Base-by-base conservation (phyloP, 2,113 vertebrate genomes). In the Lynx canadensis region DNA sequence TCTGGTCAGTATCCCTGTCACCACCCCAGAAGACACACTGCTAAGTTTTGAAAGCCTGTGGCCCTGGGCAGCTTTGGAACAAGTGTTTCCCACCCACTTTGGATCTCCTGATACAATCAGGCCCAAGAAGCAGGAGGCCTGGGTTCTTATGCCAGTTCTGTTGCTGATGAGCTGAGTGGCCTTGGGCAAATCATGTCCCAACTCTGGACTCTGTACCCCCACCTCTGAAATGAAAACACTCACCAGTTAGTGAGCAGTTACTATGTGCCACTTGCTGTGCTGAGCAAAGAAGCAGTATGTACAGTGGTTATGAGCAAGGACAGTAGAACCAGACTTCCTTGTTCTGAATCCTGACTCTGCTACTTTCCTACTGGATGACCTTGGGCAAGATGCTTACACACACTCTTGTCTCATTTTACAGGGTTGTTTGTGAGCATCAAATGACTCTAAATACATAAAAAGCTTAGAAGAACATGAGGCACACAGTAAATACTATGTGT, bases 1-100 rank as follows among this genome's bases (percentile, higher is more conserved):
- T 99, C 98, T 99, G 99, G 99, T 99, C 98, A 98, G 99, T 96
- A 88, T 41, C 83, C 52, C 38, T 41, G 1, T 29, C 76, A 0
- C 36, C 5, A 0, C 36, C 65, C 50, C 83, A 78, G 60, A 73
- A 27, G 8, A 45, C 33, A 71, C 0, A 19, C 33, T 74, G 52
- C 60, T 18, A 50, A 3, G 12, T 79, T 90, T 45, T 57, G 63
- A 55, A 94, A 94, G 33, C 57, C 48, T 18, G 12, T 86, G 71
- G 29, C 41, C 55, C 48, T 80, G 48, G 25, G 33, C 41, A 91
- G 31, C 11, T 93, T 50, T 85, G 73, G 76, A 66, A 38, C 33
- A 97, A 45, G 81, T n/a, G 27, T 50, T 66, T 92, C 13, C 71
- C 7, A 29, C 52, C 38, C 31, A 33, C n/a, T 48, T 68, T 86